Percentiles rank a stretch among this genome's conserved stretches.
phyloP scores from a whole-genome alignment of 2,797 vertebrate genomes.

The Buceros bicornis region DNA sequence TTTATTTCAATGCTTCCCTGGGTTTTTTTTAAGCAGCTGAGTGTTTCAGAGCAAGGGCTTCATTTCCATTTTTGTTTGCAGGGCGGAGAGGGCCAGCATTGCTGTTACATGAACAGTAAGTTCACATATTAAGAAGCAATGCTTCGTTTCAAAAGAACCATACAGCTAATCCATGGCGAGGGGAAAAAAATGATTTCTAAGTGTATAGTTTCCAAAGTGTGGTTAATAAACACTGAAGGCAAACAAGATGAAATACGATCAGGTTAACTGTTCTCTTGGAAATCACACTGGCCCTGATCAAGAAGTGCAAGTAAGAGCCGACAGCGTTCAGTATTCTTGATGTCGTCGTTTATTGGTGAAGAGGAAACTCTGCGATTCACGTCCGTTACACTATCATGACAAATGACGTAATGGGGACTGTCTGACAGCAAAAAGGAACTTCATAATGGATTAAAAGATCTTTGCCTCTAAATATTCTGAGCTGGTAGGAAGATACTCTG shows the following conservation, averaged over 20 bases:
- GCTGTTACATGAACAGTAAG: not conserved
- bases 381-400: not conserved
- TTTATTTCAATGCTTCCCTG: not conserved
- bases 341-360: slow-evolving; percentile 51
- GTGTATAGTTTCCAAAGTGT: not conserved
- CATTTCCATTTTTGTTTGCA: not conserved
- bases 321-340: not conserved
- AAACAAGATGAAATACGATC: not conserved
- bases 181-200: not conserved
- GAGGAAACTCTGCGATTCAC: not conserved
- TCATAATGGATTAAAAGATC: not conserved
- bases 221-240: not conserved
- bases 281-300: not conserved
- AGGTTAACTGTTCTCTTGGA: not conserved
- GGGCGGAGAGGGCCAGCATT: not conserved
- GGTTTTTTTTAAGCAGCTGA: not conserved
- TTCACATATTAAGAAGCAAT: not conserved
- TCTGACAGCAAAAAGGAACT: not conserved
- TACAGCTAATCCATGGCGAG: not conserved
- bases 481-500: not conserved
- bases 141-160: not conserved
- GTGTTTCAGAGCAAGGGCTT: not conserved
- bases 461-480: slow-evolving; percentile 16
- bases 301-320: slow-evolving; percentile 44
- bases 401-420: not conserved